A percentile compares a stretch with the other conserved stretches of the same genome.
These are phyloP conservation scores for Drosophila meridionalis DNA, from an alignment of 2,888 invertebrate species.

Conservation along the genomic window DNA sequence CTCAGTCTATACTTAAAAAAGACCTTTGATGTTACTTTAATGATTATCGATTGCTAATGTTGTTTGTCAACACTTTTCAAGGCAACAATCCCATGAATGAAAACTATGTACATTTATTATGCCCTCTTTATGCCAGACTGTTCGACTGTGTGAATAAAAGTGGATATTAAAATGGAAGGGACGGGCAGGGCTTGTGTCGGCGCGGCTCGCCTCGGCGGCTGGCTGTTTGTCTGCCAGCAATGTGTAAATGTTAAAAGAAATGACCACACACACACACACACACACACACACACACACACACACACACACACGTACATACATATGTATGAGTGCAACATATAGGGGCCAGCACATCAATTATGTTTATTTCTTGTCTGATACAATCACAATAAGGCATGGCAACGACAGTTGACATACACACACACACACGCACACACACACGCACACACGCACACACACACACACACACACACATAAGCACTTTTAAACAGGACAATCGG, in stretches of 20 bases:
- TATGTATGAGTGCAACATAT: conserved; percentile 42
- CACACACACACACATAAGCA: background rate
- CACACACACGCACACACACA: conserved; percentile 5
- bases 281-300: conserved; percentile 14
- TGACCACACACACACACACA: conserved; percentile 37
- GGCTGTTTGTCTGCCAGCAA: conserved; percentile 53
- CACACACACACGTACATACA: conserved; percentile 11
- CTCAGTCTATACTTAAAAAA: conserved; percentile 36
- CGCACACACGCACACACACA: background rate
- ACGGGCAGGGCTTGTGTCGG: conserved; percentile 4
- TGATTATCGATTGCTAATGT: conserved; percentile 67
- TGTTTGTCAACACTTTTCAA: conserved; percentile 42
- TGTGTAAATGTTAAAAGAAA: conserved; percentile 73
- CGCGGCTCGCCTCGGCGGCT: conserved; percentile 35
- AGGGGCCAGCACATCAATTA: conserved; percentile 75
- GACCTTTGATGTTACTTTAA: conserved; percentile 42
- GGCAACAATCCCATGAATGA: conserved; percentile 43
- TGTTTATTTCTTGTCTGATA: conserved; percentile 72
- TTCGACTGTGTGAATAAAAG: conserved; percentile 9
- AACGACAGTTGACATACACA: background rate
- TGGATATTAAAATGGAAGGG: conserved; percentile 12
- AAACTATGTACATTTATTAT: conserved; percentile 32
- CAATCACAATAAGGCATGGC: conserved; percentile 60
- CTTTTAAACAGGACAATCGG: conserved; percentile 38
- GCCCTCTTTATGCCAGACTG: conserved; percentile 31